A percentile compares a stretch with the other conserved stretches of the same genome.
phyloP scores from a whole-genome alignment of 2,888 invertebrate species.

The Drosophila anomalata region DNA sequence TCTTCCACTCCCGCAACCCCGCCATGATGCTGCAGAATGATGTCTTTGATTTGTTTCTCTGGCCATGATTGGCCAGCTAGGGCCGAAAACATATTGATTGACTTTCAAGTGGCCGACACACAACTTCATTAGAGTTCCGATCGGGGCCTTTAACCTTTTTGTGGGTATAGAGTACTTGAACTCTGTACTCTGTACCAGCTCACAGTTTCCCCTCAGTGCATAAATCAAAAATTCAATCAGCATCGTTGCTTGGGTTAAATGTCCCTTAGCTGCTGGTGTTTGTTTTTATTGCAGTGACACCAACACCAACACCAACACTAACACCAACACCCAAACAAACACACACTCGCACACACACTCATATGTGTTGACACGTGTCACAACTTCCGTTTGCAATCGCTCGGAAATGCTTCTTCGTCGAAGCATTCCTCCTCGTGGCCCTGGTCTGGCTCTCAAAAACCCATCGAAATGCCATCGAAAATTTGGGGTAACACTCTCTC shows the following conservation, averaged over 20 bases:
- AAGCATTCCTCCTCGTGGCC: conserved; percentile 46
- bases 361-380: conserved; percentile 81
- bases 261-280: conserved; percentile 57
- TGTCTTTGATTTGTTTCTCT: conserved; percentile 20
- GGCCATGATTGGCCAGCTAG: conserved; percentile 72
- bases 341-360: conserved; percentile 15
- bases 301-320: conserved; percentile 35
- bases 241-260: conserved; percentile 49
- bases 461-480: conserved; percentile 54
- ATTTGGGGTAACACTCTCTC: conserved; percentile 68
- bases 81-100: conserved; percentile 26
- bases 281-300: conserved; percentile 75
- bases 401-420: conserved; percentile 75
- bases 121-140: conserved; percentile 66
- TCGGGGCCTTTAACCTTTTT: conserved; percentile 61
- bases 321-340: conserved; percentile 21
- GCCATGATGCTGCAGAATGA: conserved; percentile 53
- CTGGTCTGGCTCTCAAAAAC: conserved; percentile 48
- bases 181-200: conserved; percentile 5
- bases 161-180: conserved; percentile 54
- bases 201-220: conserved; percentile 29
- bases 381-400: conserved; percentile 81
- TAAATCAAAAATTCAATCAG: conserved; percentile 82
- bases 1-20: conserved; percentile 18
- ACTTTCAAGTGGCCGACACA: conserved; percentile 72